Base-by-base conservation (phyloP, 2,113 vertebrate species). In the Ceyx cyanopectus region DNA sequence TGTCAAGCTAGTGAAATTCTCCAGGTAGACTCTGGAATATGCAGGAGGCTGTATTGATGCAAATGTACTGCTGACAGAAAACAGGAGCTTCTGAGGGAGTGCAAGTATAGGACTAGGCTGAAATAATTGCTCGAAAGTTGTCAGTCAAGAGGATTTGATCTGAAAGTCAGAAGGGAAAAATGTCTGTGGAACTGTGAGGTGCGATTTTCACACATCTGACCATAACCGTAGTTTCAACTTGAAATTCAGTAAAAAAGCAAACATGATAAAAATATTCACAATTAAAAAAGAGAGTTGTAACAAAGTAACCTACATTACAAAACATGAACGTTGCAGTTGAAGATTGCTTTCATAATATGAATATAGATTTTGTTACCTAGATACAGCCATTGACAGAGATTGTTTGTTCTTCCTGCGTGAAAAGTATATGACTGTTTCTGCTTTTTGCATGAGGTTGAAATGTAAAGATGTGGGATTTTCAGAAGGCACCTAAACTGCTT, bases 361-460 rank as follows among this genome's bases (percentile, higher is more conserved):
- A 41, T 46, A 78, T 61, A 74, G 51, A 63, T 87, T 91, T 91
- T 92, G 48, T 91, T 95, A 85, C 79, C 79, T 77, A 70, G 75
- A 70, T 87, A 41, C 72, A 91, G 60, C 24, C 37, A 51, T 74
- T 82, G 66, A 27, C 58, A 78, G 85, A n/a, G 72, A n/a, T 83
- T 68, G 82, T 57, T 94, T 3, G 1, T 17, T 60, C 69, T 92
- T 94, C 40, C 72, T 77, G 26, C n/a, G 32, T 60, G 48, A 85
- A 30, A 40, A 91, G 17, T 56, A 51, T 21, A 10, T 16, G 78
- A 43, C 62, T 65, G 50, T 84, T 37, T 89, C 69, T 73, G 56
- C 27, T 69, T 89, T 78, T 93, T 73, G 66, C 34, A 15, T 58
- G 32, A 91, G 76, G 84, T 69, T 80, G 73, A 51, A 82, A 77